Evolutionary conservation across 2,113 vertebrate genomes (phyloP).

Genomic region (Trematomus loennbergii): DNA sequence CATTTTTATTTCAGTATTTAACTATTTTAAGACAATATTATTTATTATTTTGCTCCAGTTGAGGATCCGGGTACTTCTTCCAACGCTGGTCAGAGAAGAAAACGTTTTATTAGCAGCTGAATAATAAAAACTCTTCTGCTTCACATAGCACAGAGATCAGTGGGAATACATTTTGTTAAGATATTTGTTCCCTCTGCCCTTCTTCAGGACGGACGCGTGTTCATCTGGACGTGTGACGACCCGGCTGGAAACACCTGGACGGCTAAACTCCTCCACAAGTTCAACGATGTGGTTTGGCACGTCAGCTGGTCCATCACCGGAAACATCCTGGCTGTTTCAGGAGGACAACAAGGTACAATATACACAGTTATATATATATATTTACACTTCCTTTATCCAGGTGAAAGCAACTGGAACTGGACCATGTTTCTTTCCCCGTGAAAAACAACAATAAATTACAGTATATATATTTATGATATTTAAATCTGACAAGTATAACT

Average conservation of each 20-base stretch:
- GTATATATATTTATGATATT: too few species aligned
- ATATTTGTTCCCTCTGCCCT: background rate
- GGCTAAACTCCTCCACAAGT: slow-evolving; percentile 95
- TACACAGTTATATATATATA: too few species aligned
- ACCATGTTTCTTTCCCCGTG: too few species aligned
- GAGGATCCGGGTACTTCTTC: too few species aligned
- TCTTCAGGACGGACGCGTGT: slow-evolving; percentile 93
- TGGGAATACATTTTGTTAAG: background rate
- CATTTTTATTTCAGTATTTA: too few species aligned
- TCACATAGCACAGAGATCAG: background rate
- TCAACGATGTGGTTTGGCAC: slow-evolving; percentile 98
- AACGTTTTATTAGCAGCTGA: background rate
- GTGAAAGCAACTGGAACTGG: too few species aligned
- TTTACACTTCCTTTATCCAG: too few species aligned
- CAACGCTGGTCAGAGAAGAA: background rate
- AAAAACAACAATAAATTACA: too few species aligned
- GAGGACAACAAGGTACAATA: slow-evolving; percentile 94
- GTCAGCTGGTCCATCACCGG: slow-evolving; percentile 99
- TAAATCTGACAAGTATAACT: too few species aligned
- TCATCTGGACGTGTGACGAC: slow-evolving; percentile 97
- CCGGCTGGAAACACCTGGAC: slow-evolving; percentile 93
- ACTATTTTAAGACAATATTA: too few species aligned
- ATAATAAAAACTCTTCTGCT: background rate
- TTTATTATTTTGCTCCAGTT: background rate
- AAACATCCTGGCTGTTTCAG: slow-evolving; percentile 97